Conservation (phyloP, 2,888 invertebrate species). For the Andricus curvator region DNA sequence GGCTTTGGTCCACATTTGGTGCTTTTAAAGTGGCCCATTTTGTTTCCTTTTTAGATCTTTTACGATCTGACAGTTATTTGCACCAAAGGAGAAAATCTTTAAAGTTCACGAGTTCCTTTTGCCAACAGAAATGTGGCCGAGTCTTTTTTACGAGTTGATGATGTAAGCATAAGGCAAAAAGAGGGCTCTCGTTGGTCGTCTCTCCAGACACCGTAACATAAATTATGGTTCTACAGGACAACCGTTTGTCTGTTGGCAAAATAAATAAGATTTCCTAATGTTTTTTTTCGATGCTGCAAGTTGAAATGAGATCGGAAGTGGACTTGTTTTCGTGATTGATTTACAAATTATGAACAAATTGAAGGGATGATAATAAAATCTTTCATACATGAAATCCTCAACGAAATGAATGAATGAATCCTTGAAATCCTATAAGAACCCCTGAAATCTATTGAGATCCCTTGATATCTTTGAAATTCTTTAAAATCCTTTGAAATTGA, state of each 20-base stretch:
- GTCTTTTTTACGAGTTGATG: slow-evolving; percentile 29
- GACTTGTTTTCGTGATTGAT: not conserved
- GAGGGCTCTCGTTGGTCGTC: not conserved
- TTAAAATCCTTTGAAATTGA: too few species aligned
- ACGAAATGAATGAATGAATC: too few species aligned
- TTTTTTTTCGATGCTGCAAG: not conserved
- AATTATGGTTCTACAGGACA: slow-evolving; percentile 3
- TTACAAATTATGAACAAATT: not conserved
- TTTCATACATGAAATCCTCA: too few species aligned
- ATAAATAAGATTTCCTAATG: slow-evolving; percentile 17
- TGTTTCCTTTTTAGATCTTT: not conserved
- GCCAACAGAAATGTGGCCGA: slow-evolving; percentile 8
- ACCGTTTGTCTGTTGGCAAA: slow-evolving; percentile 30
- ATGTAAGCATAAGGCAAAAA: slow-evolving; percentile 11
- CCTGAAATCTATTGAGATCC: too few species aligned
- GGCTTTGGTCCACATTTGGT: not conserved
- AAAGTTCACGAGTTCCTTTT: slow-evolving; percentile 23
- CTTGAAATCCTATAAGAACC: too few species aligned
- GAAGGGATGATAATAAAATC: too few species aligned
- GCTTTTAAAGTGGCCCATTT: not conserved
- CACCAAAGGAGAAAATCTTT: slow-evolving; percentile 6
- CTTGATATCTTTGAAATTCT: too few species aligned
- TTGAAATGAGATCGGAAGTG: not conserved
- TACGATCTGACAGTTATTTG: slow-evolving; percentile 9
- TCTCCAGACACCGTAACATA: not conserved